phyloP scores from a whole-genome alignment of 2,113 vertebrate genomes.

The Asarcornis scutulata region DNA sequence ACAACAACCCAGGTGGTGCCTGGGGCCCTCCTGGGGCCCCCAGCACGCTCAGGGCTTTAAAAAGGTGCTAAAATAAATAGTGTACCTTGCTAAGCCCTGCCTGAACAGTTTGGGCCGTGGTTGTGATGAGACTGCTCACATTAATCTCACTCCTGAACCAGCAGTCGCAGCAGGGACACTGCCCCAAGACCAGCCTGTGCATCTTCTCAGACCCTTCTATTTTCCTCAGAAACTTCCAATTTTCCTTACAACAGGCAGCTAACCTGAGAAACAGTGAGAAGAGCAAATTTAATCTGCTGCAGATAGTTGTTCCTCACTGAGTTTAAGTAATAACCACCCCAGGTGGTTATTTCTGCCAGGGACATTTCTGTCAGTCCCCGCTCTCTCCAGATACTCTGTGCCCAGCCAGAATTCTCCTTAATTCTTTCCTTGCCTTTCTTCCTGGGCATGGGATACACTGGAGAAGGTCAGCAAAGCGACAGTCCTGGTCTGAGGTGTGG shows the following conservation, averaged over 20 bases:
- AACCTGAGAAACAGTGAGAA: background rate
- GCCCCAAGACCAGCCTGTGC: background rate
- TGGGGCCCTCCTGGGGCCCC: background rate
- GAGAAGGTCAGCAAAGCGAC: background rate
- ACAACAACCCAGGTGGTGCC: background rate
- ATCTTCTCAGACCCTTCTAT: background rate
- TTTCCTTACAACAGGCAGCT: background rate
- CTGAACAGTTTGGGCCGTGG: background rate
- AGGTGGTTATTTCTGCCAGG: background rate
- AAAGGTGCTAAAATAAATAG: background rate
- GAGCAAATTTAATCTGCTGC: background rate
- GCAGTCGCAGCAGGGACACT: background rate
- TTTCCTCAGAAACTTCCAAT: background rate
- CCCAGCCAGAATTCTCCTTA: background rate
- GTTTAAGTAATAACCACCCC: background rate
- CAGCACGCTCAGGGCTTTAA: background rate
- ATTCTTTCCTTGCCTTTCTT: background rate
- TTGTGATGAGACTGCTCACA: background rate
- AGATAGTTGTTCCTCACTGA: background rate
- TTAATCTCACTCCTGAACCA: background rate
- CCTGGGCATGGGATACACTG: background rate
- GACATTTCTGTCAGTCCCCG: background rate
- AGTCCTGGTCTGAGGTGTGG: background rate
- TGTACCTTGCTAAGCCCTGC: background rate
- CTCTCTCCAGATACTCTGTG: background rate